Percentiles rank a stretch among this genome's conserved stretches.
Evolutionary conservation across 2,888 invertebrate species (phyloP).

Genomic region (Caenorhabditis becei): DNA sequence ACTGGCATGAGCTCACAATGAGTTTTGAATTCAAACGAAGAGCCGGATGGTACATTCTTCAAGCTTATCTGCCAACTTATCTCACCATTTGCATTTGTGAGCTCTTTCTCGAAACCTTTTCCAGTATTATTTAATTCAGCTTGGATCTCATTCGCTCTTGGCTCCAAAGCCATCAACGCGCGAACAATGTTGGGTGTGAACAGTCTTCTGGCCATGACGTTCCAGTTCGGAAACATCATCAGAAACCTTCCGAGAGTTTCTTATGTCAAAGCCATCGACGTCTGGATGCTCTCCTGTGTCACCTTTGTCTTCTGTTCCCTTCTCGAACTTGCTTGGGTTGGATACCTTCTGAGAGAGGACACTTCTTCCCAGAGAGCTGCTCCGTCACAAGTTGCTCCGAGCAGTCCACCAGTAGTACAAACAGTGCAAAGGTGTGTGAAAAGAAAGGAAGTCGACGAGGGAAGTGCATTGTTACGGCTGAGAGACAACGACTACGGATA

Average conservation of each 20-base stretch:
- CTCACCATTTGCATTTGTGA: slow-evolving; percentile 81
- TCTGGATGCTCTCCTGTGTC: slow-evolving; percentile 81
- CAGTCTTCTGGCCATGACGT: slow-evolving; percentile 79
- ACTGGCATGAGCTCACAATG: slow-evolving; percentile 81
- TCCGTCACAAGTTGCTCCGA: slow-evolving; percentile 14
- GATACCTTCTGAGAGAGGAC: slow-evolving; percentile 77
- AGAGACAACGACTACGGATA: slow-evolving; percentile 81
- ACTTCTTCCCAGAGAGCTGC: slow-evolving; percentile 5
- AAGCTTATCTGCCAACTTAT: slow-evolving; percentile 81
- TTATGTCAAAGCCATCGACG: slow-evolving; percentile 80
- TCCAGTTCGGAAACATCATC: slow-evolving; percentile 81
- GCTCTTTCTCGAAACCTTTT: slow-evolving; percentile 44
- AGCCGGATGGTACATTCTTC: slow-evolving; percentile 81
- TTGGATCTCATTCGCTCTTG: slow-evolving; percentile 81
- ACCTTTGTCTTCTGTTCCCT: slow-evolving; percentile 81
- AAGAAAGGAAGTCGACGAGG: slow-evolving; percentile 66
- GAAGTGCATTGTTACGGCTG: slow-evolving; percentile 66
- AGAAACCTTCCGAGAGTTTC: slow-evolving; percentile 80
- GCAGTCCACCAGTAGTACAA: slow-evolving; percentile 18
- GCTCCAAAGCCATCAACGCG: slow-evolving; percentile 80
- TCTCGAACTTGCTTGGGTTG: slow-evolving; percentile 81
- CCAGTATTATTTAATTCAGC: slow-evolving; percentile 68
- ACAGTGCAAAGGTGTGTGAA: slow-evolving; percentile 31
- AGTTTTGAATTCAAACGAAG: slow-evolving; percentile 80
- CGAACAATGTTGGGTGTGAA: slow-evolving; percentile 81